These are phyloP conservation scores for Trichomycterus rosablanca DNA, from an alignment of 2,113 vertebrate species.

Conservation along the genomic window DNA sequence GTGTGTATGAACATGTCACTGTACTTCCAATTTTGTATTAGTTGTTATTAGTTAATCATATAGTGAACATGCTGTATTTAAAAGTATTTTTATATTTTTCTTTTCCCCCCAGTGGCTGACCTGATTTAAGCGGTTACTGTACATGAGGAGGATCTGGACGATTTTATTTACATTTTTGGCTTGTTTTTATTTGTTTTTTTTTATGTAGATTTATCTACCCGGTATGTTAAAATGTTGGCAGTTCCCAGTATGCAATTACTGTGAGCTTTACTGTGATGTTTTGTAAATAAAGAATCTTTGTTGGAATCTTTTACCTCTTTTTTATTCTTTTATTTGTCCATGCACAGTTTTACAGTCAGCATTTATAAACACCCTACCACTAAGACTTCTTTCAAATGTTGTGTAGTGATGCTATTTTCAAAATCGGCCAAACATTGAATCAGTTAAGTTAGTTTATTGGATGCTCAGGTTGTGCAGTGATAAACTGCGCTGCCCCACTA, in stretches of 20 bases:
- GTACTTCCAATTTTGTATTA: too few species aligned
- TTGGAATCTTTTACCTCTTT: not conserved
- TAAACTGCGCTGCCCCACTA: too few species aligned
- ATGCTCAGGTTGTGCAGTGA: too few species aligned
- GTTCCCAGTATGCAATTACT: not conserved
- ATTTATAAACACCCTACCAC: not conserved
- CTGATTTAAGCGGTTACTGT: conserved; percentile 55
- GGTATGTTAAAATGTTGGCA: conserved; percentile 4
- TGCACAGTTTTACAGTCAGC: not conserved
- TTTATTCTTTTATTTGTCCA: too few species aligned
- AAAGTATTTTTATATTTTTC: not conserved
- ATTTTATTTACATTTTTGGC: not conserved
- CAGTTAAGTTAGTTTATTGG: too few species aligned
- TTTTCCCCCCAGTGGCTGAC: conserved; percentile 60
- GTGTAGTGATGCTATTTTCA: too few species aligned
- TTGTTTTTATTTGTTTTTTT: conserved; percentile 22
- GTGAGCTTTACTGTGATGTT: too few species aligned
- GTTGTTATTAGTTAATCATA: too few species aligned
- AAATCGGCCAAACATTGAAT: too few species aligned
- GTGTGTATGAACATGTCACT: too few species aligned
- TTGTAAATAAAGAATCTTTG: conserved; percentile 48
- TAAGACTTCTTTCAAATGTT: too few species aligned
- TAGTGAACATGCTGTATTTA: not conserved
- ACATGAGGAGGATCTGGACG: not conserved
- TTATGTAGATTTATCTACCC: conserved; percentile 18